A percentile compares a stretch with the other conserved stretches of the same genome.
Conservation (phyloP, 2,888 invertebrate genomes). For the Campoplex nolae region DNA sequence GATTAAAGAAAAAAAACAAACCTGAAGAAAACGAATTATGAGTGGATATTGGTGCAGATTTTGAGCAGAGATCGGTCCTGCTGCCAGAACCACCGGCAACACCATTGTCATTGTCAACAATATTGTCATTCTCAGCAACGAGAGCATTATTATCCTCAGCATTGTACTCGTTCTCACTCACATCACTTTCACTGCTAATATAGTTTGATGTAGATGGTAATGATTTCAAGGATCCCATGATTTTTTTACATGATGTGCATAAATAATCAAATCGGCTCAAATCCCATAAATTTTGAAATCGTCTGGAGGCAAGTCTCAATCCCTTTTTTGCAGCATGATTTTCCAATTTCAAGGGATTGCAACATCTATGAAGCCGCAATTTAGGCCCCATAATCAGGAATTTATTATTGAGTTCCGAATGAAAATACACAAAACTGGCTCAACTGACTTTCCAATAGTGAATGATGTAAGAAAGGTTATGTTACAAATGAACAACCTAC, state of each 20-base stretch:
- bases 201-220: not conserved
- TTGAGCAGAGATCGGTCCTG: not conserved
- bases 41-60: not conserved
- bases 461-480: not conserved
- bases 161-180: not conserved
- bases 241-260: conserved; percentile 6
- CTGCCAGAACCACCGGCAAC: not conserved
- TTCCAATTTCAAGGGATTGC: conserved; percentile 27
- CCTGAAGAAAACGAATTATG: conserved; percentile 2
- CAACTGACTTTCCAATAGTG: not conserved
- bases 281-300: not conserved
- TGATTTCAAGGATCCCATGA: not conserved
- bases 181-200: conserved; percentile 2
- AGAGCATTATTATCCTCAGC: not conserved
- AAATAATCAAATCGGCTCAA: not conserved
- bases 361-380: not conserved
- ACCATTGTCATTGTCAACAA: not conserved
- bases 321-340: not conserved
- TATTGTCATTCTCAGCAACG: not conserved
- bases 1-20: not conserved
- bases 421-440: not conserved
- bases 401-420: not conserved
- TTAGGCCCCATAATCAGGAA: not conserved
- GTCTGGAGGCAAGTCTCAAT: not conserved
- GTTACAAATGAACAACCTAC: not conserved